Percentiles rank a stretch among this genome's conserved stretches.
phyloP scores from a whole-genome alignment of 2,888 invertebrate genomes.

The Sminthurides aquaticus region DNA sequence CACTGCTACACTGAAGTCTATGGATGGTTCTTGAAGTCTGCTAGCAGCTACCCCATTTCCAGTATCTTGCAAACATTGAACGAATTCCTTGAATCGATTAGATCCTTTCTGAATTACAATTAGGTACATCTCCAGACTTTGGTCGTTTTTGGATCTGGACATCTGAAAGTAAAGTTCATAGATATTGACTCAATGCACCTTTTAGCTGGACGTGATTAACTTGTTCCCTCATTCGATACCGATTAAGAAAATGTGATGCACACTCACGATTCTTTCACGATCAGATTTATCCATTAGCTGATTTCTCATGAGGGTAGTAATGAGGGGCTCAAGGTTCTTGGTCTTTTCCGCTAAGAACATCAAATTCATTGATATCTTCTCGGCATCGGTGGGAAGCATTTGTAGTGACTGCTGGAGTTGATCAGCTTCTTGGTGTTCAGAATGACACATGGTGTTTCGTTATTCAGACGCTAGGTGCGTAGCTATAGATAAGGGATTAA shows the following conservation, averaged over 20 bases:
- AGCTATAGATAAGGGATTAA: neutral
- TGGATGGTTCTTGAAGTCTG: neutral
- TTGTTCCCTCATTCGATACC: neutral
- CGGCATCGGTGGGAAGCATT: conserved; percentile 5
- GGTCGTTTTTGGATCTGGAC: conserved; percentile 2
- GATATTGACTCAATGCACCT: neutral
- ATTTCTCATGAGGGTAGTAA: conserved; percentile 5
- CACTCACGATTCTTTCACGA: conserved; percentile 13
- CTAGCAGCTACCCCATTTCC: conserved; percentile 3
- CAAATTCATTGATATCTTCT: conserved; percentile 18
- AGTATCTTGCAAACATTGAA: conserved; percentile 3
- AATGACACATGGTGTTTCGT: neutral
- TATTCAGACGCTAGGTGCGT: neutral
- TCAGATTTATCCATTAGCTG: conserved; percentile 11
- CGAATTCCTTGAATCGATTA: neutral
- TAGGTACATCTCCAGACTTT: conserved; percentile 14
- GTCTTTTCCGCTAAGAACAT: conserved; percentile 13
- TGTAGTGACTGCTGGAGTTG: neutral
- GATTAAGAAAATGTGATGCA: too few relatives aligned
- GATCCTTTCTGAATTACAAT: conserved; percentile 10
- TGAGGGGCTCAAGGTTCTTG: conserved; percentile 8
- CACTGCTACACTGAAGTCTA: neutral
- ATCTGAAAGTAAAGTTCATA: conserved; percentile 7
- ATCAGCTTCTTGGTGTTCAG: too few relatives aligned
- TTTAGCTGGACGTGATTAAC: too few relatives aligned